A percentile compares a stretch with the other conserved stretches of the same genome.
These are phyloP conservation scores for Periparus ater DNA, from an alignment of 2,797 vertebrate species.

Conservation along the genomic window DNA sequence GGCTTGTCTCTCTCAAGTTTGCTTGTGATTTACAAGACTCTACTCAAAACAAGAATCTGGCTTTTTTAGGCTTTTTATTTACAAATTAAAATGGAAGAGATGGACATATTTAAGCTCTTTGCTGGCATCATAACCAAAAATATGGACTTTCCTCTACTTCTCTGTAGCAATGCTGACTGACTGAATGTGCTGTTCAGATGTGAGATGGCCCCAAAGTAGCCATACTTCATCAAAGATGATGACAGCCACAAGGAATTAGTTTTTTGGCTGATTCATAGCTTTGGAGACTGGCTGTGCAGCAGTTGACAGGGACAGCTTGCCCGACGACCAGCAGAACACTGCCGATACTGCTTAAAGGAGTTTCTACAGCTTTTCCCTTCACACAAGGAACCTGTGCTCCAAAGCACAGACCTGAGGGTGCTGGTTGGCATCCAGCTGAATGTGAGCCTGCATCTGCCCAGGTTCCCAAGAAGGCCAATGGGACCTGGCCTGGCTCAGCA, in stretches of 20 bases:
- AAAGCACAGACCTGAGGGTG: not conserved
- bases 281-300: not conserved
- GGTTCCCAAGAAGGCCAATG: not conserved
- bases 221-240: not conserved
- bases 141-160: not conserved
- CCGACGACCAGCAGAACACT: not conserved
- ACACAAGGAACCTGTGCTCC: not conserved
- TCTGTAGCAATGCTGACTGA: not conserved
- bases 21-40: not conserved
- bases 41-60: not conserved
- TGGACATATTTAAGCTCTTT: not conserved
- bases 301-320: not conserved
- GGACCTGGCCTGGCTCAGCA: not conserved
- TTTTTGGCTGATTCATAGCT: not conserved
- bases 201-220: not conserved
- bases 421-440: not conserved
- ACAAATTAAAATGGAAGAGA: not conserved
- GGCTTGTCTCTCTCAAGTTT: not conserved
- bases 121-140: not conserved
- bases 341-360: not conserved
- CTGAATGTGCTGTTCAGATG: not conserved
- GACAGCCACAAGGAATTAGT: not conserved
- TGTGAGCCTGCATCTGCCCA: not conserved
- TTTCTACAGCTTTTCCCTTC: not conserved
- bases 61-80: not conserved